Evolutionary conservation across 2,888 invertebrate species (phyloP).

Genomic region (Matsumyia berberina): DNA sequence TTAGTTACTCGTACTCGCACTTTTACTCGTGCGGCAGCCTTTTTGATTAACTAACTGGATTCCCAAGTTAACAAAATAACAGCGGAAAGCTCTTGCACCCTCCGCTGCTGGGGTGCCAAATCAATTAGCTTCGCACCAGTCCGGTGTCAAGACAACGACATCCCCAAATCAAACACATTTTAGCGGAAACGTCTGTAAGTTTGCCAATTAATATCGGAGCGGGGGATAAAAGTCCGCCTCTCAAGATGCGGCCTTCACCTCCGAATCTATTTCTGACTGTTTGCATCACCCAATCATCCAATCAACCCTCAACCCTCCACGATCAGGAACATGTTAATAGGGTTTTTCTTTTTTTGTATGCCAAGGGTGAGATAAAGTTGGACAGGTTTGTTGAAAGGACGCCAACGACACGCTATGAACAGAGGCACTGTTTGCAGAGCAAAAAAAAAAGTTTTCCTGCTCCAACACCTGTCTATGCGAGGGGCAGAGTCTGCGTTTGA

Average conservation of each 20-base stretch:
- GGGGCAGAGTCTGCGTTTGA: slow-evolving; percentile 58
- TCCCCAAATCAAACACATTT: slow-evolving; percentile 58
- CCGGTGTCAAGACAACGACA: slow-evolving; percentile 43
- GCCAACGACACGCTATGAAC: slow-evolving; percentile 43
- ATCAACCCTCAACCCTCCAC: slow-evolving; percentile 24
- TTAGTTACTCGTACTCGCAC: slow-evolving; percentile 35
- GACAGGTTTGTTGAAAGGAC: slow-evolving; percentile 58
- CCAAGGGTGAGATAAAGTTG: slow-evolving; percentile 54
- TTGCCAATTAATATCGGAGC: slow-evolving; percentile 55
- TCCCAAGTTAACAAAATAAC: slow-evolving; percentile 52
- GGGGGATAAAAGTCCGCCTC: slow-evolving; percentile 35
- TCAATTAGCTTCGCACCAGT: slow-evolving; percentile 58
- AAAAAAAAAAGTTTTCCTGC: slow-evolving; percentile 41
- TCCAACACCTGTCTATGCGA: slow-evolving; percentile 60
- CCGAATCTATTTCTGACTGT: slow-evolving; percentile 35
- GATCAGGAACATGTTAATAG: slow-evolving; percentile 50
- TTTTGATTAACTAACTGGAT: slow-evolving; percentile 74
- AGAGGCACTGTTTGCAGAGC: neutral
- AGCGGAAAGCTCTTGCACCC: slow-evolving; percentile 43
- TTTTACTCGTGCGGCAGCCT: slow-evolving; percentile 41
- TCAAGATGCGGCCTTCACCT: slow-evolving; percentile 43
- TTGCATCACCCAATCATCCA: slow-evolving; percentile 28
- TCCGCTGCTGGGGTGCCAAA: slow-evolving; percentile 24
- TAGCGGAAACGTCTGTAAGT: slow-evolving; percentile 31
- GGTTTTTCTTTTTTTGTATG: slow-evolving; percentile 9